Evolutionary conservation across 2,888 invertebrate genomes (phyloP).

Genomic region (Autographa gamma): DNA sequence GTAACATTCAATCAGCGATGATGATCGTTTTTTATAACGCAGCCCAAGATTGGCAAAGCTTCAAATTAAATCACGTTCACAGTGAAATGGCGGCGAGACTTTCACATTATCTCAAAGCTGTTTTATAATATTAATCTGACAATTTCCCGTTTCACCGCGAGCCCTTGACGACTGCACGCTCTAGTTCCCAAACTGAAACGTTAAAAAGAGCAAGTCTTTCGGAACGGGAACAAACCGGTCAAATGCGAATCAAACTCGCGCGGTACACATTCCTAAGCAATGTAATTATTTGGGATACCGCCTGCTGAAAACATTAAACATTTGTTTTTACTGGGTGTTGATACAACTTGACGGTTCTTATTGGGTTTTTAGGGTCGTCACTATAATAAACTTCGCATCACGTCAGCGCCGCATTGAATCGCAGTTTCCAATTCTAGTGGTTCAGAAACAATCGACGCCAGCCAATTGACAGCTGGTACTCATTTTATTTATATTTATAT

Average conservation of each 20-base stretch:
- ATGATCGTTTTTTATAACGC: constrained; percentile 51
- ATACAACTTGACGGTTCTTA: constrained; percentile 31
- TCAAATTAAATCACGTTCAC: constrained; percentile 59
- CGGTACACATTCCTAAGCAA: constrained; percentile 35
- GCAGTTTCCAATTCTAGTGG: constrained; percentile 21
- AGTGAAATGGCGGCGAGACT: constrained; percentile 51
- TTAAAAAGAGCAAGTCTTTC: constrained; percentile 66
- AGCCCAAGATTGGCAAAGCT: constrained; percentile 53
- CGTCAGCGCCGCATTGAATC: constrained; percentile 19
- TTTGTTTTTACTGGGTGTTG: constrained; percentile 30
- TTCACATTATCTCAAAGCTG: constrained; percentile 55
- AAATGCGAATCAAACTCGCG: constrained; percentile 45
- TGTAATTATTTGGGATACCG: constrained; percentile 47
- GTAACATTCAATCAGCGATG: constrained; percentile 48
- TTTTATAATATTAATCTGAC: constrained; percentile 56
- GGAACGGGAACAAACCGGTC: constrained; percentile 66
- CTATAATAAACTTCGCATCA: constrained; percentile 27
- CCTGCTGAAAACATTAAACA: constrained; percentile 35
- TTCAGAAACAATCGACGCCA: constrained; percentile 26
- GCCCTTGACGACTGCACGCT: constrained; percentile 68
- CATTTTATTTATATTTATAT: background rate
- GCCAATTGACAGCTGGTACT: constrained; percentile 14
- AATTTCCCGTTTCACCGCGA: constrained; percentile 50
- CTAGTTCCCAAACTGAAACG: constrained; percentile 76
- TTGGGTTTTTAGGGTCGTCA: constrained; percentile 39